These are phyloP conservation scores for Syncerus caffer DNA, from an alignment of 2,797 vertebrate genomes.

Conservation along the genomic window DNA sequence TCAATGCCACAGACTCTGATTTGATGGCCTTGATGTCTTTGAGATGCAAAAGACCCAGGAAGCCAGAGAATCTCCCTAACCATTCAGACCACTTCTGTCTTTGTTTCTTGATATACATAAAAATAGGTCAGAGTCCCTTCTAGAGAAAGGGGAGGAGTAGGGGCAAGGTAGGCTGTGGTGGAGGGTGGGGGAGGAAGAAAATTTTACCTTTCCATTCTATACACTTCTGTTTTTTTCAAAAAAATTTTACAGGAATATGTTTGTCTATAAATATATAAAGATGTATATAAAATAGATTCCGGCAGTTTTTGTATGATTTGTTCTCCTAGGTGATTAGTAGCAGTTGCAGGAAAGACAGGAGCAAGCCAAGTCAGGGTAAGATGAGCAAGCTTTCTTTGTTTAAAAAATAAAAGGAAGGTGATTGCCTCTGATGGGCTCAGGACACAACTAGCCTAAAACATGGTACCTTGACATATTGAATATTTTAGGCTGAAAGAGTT, in stretches of 20 bases:
- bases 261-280: not conserved
- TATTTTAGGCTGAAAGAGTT: not conserved
- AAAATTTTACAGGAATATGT: not conserved
- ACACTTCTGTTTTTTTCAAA: not conserved
- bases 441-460: not conserved
- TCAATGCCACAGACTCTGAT: not conserved
- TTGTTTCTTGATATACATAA: not conserved
- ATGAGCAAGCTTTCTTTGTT: not conserved
- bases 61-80: not conserved
- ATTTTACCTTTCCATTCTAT: not conserved
- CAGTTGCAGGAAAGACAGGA: not conserved
- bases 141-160: not conserved
- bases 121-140: not conserved
- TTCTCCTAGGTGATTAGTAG: not conserved
- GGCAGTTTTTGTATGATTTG: not conserved
- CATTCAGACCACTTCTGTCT: not conserved
- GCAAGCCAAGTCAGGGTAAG: not conserved
- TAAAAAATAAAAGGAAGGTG: not conserved
- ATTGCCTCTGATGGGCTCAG: not conserved
- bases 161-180: accelerated
- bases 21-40: not conserved
- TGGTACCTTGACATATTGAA: not conserved
- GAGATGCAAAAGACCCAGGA: not conserved
- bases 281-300: not conserved
- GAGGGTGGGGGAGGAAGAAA: not conserved